phyloP scores from a whole-genome alignment of 2,797 vertebrate genomes.

The Zenarchopterus dispar region DNA sequence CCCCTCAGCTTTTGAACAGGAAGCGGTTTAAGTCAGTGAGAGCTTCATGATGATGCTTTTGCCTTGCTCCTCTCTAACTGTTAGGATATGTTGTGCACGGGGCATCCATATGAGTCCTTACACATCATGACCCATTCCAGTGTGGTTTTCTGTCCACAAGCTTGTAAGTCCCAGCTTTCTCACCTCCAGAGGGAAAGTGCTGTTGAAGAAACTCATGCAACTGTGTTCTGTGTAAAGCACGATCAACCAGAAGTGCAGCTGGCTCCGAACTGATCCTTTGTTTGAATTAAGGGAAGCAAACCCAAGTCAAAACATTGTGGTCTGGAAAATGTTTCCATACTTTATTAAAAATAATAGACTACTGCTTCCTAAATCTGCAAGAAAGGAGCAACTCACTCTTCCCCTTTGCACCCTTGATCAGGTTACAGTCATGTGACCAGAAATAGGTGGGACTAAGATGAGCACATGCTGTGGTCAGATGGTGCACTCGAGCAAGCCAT shows the following conservation, averaged over 20 bases:
- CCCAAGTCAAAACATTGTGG: constrained; percentile 29
- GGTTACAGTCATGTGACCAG: constrained; percentile 73
- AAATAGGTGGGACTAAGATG: constrained; percentile 56
- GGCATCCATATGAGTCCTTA: constrained; percentile 30
- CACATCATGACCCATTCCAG: constrained; percentile 31
- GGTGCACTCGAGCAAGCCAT: constrained; percentile 37
- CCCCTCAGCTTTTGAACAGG: constrained; percentile 65
- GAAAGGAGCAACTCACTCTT: not conserved
- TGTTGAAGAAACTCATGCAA: constrained; percentile 19
- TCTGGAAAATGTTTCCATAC: constrained; percentile 35
- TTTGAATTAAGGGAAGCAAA: constrained; percentile 1
- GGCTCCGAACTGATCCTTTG: constrained; percentile 10
- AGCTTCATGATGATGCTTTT: constrained; percentile 46
- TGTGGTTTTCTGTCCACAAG: constrained; percentile 20
- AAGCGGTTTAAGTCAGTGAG: constrained; percentile 70
- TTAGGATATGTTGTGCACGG: constrained; percentile 34
- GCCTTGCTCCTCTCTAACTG: constrained; percentile 32
- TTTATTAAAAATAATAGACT: constrained; percentile 34
- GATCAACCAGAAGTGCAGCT: constrained; percentile 3
- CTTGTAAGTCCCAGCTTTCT: constrained; percentile 4
- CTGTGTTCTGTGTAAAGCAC: constrained; percentile 23
- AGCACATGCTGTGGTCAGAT: constrained; percentile 73
- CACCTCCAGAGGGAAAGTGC: constrained; percentile 5
- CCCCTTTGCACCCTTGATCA: constrained; percentile 18
- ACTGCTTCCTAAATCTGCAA: constrained; percentile 54